Conservation (phyloP, 2,113 vertebrate genomes). For the Diphyllodes magnificus region DNA sequence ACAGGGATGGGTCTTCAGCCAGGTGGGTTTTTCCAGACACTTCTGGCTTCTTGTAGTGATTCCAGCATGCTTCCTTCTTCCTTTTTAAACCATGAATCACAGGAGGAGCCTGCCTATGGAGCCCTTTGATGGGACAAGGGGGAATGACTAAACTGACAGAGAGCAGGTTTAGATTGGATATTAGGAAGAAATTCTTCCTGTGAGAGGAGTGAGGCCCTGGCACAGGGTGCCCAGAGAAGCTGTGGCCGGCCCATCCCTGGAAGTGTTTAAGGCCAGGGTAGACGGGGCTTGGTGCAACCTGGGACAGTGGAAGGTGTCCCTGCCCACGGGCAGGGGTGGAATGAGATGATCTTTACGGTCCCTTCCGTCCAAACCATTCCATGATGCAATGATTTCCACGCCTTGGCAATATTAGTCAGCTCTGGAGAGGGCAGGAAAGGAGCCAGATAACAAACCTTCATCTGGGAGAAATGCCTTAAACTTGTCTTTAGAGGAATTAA, state of each 20-base stretch:
- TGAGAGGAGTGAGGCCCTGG: neutral
- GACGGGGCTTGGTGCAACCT: neutral
- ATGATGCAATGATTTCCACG: fast-evolving
- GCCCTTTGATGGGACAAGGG: neutral
- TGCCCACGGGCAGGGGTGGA: neutral
- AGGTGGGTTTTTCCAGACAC: neutral
- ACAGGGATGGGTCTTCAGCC: neutral
- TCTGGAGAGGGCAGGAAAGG: neutral
- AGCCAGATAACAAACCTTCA: neutral
- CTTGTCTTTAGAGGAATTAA: neutral
- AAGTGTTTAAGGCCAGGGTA: neutral
- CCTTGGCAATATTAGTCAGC: fast-evolving
- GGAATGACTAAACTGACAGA: neutral
- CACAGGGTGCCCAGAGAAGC: neutral
- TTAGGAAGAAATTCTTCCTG: neutral
- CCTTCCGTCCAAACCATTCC: neutral
- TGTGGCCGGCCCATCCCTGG: neutral
- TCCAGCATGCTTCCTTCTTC: neutral
- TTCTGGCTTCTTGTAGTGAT: neutral
- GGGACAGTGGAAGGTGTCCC: too few relatives aligned
- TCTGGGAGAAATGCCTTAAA: neutral
- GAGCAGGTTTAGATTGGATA: neutral
- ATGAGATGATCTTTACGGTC: neutral
- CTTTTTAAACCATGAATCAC: neutral
- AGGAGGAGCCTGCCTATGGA: neutral